Conservation (phyloP, 2,797 vertebrate species). For the Mus spretus region DNA sequence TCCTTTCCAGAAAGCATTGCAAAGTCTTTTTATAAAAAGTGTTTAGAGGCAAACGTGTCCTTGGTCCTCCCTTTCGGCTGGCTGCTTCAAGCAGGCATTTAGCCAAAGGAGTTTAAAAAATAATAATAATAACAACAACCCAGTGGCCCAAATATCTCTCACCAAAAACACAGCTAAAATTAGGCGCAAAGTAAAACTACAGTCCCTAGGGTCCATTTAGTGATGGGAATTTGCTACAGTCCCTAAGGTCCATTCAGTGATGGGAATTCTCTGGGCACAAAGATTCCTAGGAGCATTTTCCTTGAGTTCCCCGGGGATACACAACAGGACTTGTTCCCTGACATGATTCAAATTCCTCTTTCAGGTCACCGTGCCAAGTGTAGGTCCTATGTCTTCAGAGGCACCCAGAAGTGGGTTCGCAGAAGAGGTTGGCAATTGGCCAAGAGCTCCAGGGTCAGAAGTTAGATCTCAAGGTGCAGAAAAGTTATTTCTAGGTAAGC, state of each 20-base stretch:
- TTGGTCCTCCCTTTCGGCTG: constrained; percentile 70
- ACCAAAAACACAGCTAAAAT: constrained; percentile 69
- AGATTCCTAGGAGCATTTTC: constrained; percentile 58
- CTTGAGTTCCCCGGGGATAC: neutral
- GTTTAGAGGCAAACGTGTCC: constrained; percentile 52
- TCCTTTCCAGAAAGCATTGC: constrained; percentile 46
- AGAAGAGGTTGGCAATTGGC: neutral
- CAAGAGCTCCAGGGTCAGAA: neutral
- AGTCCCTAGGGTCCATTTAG: neutral
- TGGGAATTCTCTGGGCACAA: constrained; percentile 62
- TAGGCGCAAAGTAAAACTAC: constrained; percentile 58
- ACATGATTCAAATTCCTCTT: neutral
- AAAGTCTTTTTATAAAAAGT: constrained; percentile 37
- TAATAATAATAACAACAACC: neutral
- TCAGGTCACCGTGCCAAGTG: neutral
- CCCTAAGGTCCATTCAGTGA: neutral
- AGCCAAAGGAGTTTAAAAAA: constrained; percentile 16
- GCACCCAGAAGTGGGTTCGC: neutral
- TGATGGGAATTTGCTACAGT: constrained; percentile 54
- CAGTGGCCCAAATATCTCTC: constrained; percentile 61
- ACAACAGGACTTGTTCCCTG: neutral
- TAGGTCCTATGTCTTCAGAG: neutral
- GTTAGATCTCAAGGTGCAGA: neutral
- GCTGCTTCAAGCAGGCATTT: constrained; percentile 70
- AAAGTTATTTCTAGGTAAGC: neutral